Evolutionary conservation across 2,888 invertebrate species (phyloP), one percentile per base, ranked within the genome.

Genomic region (Pterostichus niger): DNA sequence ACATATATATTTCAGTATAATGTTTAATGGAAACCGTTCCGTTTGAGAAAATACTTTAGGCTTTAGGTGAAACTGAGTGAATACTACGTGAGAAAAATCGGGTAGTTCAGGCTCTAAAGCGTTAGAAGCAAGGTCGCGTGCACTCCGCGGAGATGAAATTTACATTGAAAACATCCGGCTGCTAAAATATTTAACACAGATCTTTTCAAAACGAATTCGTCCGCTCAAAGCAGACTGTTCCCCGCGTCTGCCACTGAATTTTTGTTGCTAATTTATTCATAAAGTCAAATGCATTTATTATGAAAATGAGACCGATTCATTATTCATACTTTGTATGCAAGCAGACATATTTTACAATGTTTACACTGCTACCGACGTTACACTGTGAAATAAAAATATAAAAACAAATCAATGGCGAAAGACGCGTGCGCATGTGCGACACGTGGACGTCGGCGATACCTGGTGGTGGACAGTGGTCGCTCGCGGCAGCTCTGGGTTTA

Each of bases 211-310:
- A 71, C 52, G 68, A 68, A 68, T 68, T 46, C 54, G 79, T 61
- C 79, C n/a, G 35, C 35, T 71, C 17, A 54, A 71, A 68, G 80
- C 24, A 31, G 68, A 46, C 24, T 68, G 40, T 52, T 11, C 52
- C 54, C 33, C 52, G 13, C 40, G 24, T 24, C 24, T 59, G 75
- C 82, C 54, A 75, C 75, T 82, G 75, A 75, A 82, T 59, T 82
- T 82, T 82, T 75, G 82, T 82, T 82, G 75, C 82, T 87, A 86
- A 87, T 86, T 86, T 86, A 87, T 87, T 87, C 87, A 87, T 87
- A 86, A 87, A 86, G 86, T 86, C 85, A 84, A 82, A 86, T 87
- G 85, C 87, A 87, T 87, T 87, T 87, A 86, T 87, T 87, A 87
- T 87, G 86, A 87, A 87, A 87, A 87, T 86, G 86, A 86, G 84